Conservation (phyloP, 2,113 vertebrate species). For the Heliornis fulica region DNA sequence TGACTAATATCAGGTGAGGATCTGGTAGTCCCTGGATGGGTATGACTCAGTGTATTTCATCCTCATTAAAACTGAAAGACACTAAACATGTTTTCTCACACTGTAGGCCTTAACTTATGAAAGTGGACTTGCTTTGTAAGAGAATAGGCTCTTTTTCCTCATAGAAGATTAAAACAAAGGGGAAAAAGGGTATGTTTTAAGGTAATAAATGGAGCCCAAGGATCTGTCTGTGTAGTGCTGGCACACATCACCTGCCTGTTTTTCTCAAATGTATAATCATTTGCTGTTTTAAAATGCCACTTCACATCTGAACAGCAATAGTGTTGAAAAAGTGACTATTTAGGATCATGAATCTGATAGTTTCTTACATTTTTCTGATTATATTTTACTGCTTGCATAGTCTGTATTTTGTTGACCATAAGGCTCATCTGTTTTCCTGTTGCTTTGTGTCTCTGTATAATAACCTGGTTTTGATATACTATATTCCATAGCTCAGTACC, state of each 20-base stretch:
- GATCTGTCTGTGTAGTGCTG: not conserved
- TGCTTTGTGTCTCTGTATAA: not conserved
- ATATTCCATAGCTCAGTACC: not conserved
- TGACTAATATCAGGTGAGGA: not conserved
- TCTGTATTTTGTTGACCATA: not conserved
- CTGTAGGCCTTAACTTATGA: not conserved
- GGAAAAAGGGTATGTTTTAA: not conserved
- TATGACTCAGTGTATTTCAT: not conserved
- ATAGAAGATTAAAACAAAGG: not conserved
- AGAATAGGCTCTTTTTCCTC: not conserved
- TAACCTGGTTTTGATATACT: not conserved
- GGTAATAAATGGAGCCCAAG: not conserved
- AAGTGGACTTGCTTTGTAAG: not conserved
- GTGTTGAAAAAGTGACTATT: not conserved
- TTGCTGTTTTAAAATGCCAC: not conserved
- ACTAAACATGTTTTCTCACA: not conserved
- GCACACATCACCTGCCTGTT: not conserved
- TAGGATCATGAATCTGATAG: not conserved
- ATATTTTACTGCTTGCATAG: not conserved
- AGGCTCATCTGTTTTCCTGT: not conserved
- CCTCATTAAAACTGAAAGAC: not conserved
- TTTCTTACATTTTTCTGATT: not conserved
- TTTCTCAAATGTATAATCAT: not conserved
- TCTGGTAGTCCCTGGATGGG: not conserved
- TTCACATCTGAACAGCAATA: not conserved